Evolutionary conservation across 1,140 invertebrate species (phyloP).

Genomic region (Ditylenchus dipsaci): DNA sequence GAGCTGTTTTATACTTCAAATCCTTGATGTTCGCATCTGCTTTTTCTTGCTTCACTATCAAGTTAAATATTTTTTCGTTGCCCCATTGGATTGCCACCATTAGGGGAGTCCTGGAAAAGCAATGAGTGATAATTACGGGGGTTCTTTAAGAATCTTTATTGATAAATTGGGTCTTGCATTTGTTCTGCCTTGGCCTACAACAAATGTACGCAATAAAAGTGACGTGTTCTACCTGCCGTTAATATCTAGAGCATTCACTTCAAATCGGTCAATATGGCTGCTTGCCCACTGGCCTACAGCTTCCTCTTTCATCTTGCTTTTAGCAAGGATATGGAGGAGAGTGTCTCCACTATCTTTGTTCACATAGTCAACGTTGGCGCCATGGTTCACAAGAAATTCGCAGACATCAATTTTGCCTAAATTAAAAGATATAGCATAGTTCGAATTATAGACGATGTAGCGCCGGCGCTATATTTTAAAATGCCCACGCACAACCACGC

Average conservation of each 20-base stretch:
- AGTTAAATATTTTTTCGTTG: conserved; percentile 25
- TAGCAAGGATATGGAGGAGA: conserved; percentile 29
- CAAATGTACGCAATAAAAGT: not conserved
- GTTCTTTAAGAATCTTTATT: conserved; percentile 1
- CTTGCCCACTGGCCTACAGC: conserved; percentile 16
- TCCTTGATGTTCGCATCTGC: conserved; percentile 27
- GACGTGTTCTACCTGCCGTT: conserved; percentile 26
- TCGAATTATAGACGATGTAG: too few species aligned
- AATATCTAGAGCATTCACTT: conserved; percentile 38
- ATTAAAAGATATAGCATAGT: too few species aligned
- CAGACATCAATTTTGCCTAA: conserved; percentile 31
- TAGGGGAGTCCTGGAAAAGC: conserved; percentile 37
- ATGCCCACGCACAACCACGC: too few species aligned
- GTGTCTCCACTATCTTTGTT: conserved; percentile 37
- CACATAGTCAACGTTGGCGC: conserved; percentile 37
- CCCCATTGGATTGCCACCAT: conserved; percentile 28
- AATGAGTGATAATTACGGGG: too few species aligned
- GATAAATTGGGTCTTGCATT: too few species aligned
- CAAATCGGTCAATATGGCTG: conserved; percentile 28
- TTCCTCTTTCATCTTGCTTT: conserved; percentile 5
- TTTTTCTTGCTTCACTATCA: conserved; percentile 26
- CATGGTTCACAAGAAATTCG: conserved; percentile 40
- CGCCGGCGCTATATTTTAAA: too few species aligned
- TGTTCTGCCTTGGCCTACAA: too few species aligned
- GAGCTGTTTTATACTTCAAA: conserved; percentile 13